These are phyloP conservation scores for Stramonita haemastoma DNA, from an alignment of 2,888 invertebrate species.

Conservation along the genomic window DNA sequence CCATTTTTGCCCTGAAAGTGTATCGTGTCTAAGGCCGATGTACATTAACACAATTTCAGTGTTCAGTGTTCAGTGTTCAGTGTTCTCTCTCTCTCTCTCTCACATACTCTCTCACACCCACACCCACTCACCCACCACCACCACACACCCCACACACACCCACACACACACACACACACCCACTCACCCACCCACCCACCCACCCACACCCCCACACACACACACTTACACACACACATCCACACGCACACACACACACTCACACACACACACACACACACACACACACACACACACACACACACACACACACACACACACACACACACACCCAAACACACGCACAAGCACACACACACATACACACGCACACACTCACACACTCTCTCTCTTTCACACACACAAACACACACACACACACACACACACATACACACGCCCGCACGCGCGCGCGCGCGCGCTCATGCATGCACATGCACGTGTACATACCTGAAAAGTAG, in stretches of 20 bases:
- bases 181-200: too few species aligned
- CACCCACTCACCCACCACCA: too few species aligned
- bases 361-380: neutral
- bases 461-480: neutral
- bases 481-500: conserved; percentile 24
- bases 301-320: neutral
- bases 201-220: too few species aligned
- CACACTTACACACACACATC: neutral
- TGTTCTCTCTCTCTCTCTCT: too few species aligned
- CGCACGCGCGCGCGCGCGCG: neutral
- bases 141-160: too few species aligned
- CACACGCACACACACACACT: too few species aligned
- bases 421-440: neutral
- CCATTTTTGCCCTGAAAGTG: too few species aligned
- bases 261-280: neutral
- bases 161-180: neutral
- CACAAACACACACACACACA: neutral
- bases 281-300: neutral
- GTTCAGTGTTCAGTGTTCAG: too few species aligned
- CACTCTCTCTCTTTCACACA: neutral
- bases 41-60: too few species aligned
- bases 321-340: neutral
- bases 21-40: too few species aligned
- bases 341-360: neutral
- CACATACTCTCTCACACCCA: too few species aligned